Evolutionary conservation across 2,113 vertebrate species (phyloP).

Genomic region (Oreamnos americanus): DNA sequence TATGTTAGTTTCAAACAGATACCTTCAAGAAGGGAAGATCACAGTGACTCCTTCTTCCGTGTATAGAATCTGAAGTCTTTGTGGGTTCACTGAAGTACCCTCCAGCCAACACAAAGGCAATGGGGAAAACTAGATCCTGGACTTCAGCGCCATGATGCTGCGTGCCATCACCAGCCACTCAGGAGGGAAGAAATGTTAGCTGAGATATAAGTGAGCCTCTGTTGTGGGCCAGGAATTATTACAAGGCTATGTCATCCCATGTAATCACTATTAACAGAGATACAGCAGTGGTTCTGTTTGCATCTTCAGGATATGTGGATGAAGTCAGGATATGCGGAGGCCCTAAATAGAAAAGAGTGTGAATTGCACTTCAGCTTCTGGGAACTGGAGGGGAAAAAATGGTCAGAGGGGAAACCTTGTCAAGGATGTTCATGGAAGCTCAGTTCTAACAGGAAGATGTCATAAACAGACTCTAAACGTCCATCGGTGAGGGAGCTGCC

Average conservation of each 20-base stretch:
- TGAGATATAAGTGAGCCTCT: not conserved
- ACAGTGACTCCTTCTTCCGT: not conserved
- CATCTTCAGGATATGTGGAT: not conserved
- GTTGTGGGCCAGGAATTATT: not conserved
- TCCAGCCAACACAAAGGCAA: not conserved
- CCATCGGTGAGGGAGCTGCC: not conserved
- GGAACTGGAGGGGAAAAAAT: not conserved
- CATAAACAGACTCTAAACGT: not conserved
- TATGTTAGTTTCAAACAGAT: not conserved
- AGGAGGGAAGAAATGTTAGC: not conserved
- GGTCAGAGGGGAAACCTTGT: not conserved
- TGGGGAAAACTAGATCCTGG: not conserved
- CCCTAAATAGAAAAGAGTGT: not conserved
- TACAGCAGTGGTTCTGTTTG: not conserved
- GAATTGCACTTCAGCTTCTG: not conserved
- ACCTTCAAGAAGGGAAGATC: not conserved
- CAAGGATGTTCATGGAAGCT: not conserved
- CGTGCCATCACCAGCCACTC: not conserved
- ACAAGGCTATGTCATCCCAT: not conserved
- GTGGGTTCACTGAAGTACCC: not conserved
- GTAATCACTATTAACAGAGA: not conserved
- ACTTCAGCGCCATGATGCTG: not conserved
- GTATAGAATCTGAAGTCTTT: not conserved
- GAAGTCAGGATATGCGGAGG: not conserved
- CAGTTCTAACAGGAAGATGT: not conserved